These are phyloP conservation scores for Larimichthys polyactis DNA, from an alignment of 2,113 vertebrate species.

Conservation along the genomic window DNA sequence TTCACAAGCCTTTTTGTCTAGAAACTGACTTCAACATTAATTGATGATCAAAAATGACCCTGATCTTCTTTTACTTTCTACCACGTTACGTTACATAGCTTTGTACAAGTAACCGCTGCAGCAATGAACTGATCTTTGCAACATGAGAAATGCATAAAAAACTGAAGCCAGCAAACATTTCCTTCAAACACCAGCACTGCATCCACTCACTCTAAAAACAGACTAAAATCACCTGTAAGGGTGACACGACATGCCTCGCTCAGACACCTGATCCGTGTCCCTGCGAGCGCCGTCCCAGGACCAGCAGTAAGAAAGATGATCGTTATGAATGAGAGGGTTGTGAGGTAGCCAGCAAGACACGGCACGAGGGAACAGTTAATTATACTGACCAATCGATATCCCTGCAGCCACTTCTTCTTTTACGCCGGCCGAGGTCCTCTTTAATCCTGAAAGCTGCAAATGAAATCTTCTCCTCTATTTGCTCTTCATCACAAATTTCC, in stretches of 20 bases:
- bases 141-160: not conserved
- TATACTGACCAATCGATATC: slow-evolving; percentile 22
- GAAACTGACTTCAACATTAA: not conserved
- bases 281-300: not conserved
- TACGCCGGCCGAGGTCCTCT: not conserved
- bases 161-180: not conserved
- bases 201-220: not conserved
- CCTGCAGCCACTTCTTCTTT: slow-evolving; percentile 2
- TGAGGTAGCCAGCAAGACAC: slow-evolving; percentile 15
- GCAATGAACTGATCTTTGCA: too few species aligned
- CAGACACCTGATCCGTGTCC: slow-evolving; percentile 43
- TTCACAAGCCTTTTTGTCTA: not conserved
- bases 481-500: not conserved
- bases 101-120: not conserved
- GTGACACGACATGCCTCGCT: not conserved
- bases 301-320: slow-evolving; percentile 34
- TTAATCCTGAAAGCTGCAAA: not conserved
- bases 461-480: not conserved
- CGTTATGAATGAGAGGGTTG: not conserved
- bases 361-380: slow-evolving; percentile 12
- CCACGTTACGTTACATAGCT: not conserved
- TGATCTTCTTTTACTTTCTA: not conserved
- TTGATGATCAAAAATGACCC: not conserved
- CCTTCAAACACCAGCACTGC: not conserved
- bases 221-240: not conserved